Base-by-base conservation (phyloP, 1,140 invertebrate genomes). In the Hyphantria cunea region DNA sequence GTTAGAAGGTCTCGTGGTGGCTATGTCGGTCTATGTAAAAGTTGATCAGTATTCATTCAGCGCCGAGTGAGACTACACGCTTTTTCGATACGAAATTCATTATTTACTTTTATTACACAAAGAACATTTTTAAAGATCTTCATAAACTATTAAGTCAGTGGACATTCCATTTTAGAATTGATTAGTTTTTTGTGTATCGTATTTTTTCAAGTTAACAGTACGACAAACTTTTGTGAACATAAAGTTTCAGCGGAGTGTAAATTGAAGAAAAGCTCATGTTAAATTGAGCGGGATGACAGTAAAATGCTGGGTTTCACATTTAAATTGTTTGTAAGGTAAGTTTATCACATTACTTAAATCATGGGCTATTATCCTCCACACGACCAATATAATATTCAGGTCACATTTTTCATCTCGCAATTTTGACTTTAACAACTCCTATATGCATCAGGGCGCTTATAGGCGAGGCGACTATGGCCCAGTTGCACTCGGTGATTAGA, bases 41-140 rank as follows among this genome's bases (percentile, higher is more conserved):
- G 49, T 58, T 67, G 68, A 72, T 83, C 81, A 86, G 83, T 85
- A 76, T 72, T 73, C 76, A 75, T 83, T 76, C 76, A 79, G 76
- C 49, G 47, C 70, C 47, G 64, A 55, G 15, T 39, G 56, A 71
- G 75, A 72, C 54, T 64, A 67, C 72, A 79, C 80, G 82, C 73
- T 37, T 33, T 42, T 53, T 53, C 15, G 10, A 12, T 58, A 39
- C 12, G 14, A 12, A 41, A 25, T 53, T 42, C 42, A 13, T 10
- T 10, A 42, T 42, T 12, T 42, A 6, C 25, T 42, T 37, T 37
- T 3, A 42, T 14, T 25, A 25, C 1, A 25, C 17, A 25, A 25
- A 25, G 5, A 25, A 25, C 17, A 25, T 25, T 25, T n/a, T 25
- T 5, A 25, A 25, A 25, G 2, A 25, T 33, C 41, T 47, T 17